These are phyloP conservation scores for Idaea aversata DNA, from an alignment of 2,888 invertebrate species.

Conservation along the genomic window DNA sequence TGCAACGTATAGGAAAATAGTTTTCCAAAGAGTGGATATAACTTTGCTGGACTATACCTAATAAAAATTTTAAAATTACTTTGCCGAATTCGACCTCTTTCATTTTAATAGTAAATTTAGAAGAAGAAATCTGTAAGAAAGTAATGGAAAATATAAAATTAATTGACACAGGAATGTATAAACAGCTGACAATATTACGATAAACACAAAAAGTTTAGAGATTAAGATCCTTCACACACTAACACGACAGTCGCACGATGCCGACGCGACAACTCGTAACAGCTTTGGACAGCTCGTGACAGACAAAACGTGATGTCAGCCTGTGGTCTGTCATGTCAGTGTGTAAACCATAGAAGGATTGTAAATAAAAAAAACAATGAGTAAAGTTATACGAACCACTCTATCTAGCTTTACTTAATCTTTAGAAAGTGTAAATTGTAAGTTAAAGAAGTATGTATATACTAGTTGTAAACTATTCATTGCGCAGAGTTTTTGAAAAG, in stretches of 20 bases:
- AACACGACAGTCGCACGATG: background rate
- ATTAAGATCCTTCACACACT: conserved; percentile 15
- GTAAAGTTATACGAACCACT: conserved; percentile 74
- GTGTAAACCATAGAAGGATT: conserved; percentile 20
- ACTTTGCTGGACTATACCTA: background rate
- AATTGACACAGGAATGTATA: conserved; percentile 65
- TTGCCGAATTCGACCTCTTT: conserved; percentile 34
- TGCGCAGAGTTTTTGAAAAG: conserved; percentile 19
- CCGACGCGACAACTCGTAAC: background rate
- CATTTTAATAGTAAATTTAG: conserved; percentile 40
- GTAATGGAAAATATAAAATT: conserved; percentile 47
- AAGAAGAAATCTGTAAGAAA: conserved; percentile 37
- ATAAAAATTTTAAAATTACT: conserved; percentile 17
- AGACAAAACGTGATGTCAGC: background rate
- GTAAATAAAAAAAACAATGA: conserved; percentile 45
- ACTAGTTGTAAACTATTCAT: conserved; percentile 33
- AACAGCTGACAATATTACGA: conserved; percentile 78
- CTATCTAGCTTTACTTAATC: conserved; percentile 63
- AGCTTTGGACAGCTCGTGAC: background rate
- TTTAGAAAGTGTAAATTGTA: conserved; percentile 68
- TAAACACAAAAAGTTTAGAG: conserved; percentile 67
- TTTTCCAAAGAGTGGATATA: too few species aligned
- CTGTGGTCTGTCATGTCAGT: background rate
- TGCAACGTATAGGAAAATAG: too few species aligned
- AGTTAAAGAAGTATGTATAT: conserved; percentile 66